These are phyloP conservation scores for Apodemus agrarius DNA, from an alignment of 2,797 vertebrate genomes.

Conservation along the genomic window DNA sequence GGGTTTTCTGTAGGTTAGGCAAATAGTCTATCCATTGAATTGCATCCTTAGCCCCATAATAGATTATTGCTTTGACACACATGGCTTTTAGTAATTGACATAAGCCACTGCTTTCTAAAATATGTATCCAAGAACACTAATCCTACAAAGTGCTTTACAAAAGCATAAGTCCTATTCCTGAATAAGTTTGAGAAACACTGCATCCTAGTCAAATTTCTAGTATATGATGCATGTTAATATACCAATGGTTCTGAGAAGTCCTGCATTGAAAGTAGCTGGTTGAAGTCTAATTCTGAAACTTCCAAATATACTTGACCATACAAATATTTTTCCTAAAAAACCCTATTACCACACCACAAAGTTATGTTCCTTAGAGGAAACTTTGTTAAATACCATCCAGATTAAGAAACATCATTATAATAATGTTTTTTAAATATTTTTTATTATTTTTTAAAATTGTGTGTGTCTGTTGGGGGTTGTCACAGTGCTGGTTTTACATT, in stretches of 20 bases:
- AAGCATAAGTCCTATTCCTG: not conserved
- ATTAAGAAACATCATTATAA: slow-evolving; percentile 25
- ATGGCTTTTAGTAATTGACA: slow-evolving; percentile 21
- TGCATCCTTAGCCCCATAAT: not conserved
- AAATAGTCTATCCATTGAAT: not conserved
- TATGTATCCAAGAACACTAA: slow-evolving; percentile 10
- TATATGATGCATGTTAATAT: slow-evolving; percentile 13
- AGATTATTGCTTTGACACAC: not conserved
- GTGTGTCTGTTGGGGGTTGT: not conserved
- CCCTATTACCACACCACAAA: slow-evolving; percentile 30
- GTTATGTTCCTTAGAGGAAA: slow-evolving; percentile 24
- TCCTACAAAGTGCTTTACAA: not conserved
- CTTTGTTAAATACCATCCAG: slow-evolving; percentile 43
- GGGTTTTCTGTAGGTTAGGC: not conserved
- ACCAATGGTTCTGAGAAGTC: slow-evolving; percentile 34
- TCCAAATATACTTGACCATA: slow-evolving; percentile 3
- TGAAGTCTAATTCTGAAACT: slow-evolving; percentile 46
- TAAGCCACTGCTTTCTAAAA: slow-evolving; percentile 53
- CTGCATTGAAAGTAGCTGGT: slow-evolving; percentile 18
- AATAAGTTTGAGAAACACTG: slow-evolving; percentile 34
- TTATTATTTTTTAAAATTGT: not conserved
- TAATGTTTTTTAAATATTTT: not conserved
- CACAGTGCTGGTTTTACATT: not conserved
- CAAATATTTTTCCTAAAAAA: slow-evolving; percentile 61
- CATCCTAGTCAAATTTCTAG: not conserved